Percentiles rank a stretch among this genome's conserved stretches.
phyloP scores from a whole-genome alignment of 2,888 invertebrate genomes.

The Schizaphis graminum region DNA sequence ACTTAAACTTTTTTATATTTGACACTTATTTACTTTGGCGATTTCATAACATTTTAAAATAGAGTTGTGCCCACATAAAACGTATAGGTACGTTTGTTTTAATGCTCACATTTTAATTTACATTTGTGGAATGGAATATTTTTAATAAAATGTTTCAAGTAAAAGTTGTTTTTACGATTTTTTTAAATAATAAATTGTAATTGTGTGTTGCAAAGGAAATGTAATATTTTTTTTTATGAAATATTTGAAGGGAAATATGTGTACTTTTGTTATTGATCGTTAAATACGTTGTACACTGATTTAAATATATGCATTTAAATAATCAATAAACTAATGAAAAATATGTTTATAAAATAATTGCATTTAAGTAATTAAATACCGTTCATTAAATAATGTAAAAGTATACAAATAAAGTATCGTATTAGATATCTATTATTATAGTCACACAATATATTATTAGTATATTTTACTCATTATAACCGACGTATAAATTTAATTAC shows the following conservation, averaged over 20 bases:
- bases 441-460: background rate
- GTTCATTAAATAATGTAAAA: background rate
- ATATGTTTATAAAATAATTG: background rate
- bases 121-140: background rate
- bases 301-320: background rate
- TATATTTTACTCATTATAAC: background rate
- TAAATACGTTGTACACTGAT: background rate
- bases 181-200: background rate
- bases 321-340: background rate
- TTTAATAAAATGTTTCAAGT: background rate
- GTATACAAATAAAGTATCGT: background rate
- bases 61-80: background rate
- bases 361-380: background rate
- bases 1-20: background rate
- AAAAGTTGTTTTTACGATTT: background rate
- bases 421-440: background rate
- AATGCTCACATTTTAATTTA: background rate
- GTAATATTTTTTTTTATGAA: background rate
- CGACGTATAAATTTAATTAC: background rate
- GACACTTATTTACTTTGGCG: background rate
- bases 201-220: background rate
- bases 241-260: background rate
- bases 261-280: background rate
- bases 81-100: background rate
- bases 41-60: background rate